A percentile compares a stretch with the other conserved stretches of the same genome.
Conservation (phyloP, 2,888 invertebrate species). For the Willowsia nigromaculata region DNA sequence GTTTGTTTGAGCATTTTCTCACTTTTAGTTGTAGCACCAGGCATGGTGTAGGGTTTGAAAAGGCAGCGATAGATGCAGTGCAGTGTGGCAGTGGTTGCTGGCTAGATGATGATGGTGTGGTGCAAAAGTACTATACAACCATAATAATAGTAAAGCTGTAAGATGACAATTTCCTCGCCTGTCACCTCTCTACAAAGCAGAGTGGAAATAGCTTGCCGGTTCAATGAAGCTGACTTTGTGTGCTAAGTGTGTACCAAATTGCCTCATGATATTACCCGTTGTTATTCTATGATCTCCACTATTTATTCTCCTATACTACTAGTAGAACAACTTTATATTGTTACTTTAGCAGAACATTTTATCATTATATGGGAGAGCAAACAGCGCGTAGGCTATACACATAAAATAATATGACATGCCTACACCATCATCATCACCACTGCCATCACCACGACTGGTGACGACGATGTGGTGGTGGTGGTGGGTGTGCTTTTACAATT, state of each 20-base stretch:
- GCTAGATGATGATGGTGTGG: constrained; percentile 38
- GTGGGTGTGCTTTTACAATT: neutral
- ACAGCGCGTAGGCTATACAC: neutral
- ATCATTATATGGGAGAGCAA: neutral
- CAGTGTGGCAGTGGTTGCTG: neutral
- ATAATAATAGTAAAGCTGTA: constrained; percentile 65
- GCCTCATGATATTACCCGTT: constrained; percentile 58
- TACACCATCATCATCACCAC: constrained; percentile 7
- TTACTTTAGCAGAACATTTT: neutral
- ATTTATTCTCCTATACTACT: neutral
- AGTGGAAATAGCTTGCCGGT: constrained; percentile 65
- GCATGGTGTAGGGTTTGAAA: neutral
- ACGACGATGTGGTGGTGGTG: neutral
- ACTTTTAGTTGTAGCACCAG: neutral
- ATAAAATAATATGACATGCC: constrained; percentile 37
- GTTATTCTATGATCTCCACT: constrained; percentile 23
- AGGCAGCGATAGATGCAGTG: neutral
- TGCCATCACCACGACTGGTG: neutral
- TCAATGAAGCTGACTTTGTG: constrained; percentile 63
- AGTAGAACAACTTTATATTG: neutral
- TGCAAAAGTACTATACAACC: constrained; percentile 27
- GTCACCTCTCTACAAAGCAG: constrained; percentile 70
- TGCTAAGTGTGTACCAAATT: constrained; percentile 55
- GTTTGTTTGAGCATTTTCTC: neutral
- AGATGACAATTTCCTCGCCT: constrained; percentile 75